phyloP scores from a whole-genome alignment of 2,888 invertebrate genomes.

The Fabriciana adippe region DNA sequence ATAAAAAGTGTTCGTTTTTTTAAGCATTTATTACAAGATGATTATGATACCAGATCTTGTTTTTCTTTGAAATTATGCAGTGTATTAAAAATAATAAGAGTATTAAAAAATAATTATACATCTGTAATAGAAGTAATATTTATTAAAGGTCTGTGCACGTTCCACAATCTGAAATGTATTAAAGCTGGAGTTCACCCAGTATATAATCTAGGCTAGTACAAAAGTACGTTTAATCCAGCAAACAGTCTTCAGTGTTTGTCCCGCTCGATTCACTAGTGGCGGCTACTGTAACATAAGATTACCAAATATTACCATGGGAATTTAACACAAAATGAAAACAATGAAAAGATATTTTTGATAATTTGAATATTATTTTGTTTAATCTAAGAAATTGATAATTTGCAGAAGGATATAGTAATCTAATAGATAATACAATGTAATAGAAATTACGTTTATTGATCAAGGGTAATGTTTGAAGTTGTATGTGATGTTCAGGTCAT shows the following conservation, averaged over 20 bases:
- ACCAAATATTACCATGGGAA: slow-evolving; percentile 11
- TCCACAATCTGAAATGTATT: slow-evolving; percentile 52
- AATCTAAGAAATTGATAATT: too few relatives aligned
- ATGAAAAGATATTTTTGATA: not conserved
- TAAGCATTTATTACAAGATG: not conserved
- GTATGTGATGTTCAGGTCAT: slow-evolving; percentile 12
- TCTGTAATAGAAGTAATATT: slow-evolving; percentile 48
- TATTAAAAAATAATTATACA: slow-evolving; percentile 16
- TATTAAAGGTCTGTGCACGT: slow-evolving; percentile 45
- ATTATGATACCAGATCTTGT: not conserved
- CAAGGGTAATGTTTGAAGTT: slow-evolving; percentile 11
- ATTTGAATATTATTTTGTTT: not conserved
- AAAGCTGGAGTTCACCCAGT: slow-evolving; percentile 26
- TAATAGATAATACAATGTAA: slow-evolving; percentile 6
- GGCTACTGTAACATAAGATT: slow-evolving; percentile 63
- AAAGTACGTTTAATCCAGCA: slow-evolving; percentile 47
- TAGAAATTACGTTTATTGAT: not conserved
- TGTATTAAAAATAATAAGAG: not conserved
- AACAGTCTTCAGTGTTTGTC: slow-evolving; percentile 63
- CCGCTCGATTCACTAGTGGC: slow-evolving; percentile 72
- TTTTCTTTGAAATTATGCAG: not conserved
- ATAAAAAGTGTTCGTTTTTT: not conserved
- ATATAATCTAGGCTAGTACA: slow-evolving; percentile 37
- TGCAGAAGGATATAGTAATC: not conserved
- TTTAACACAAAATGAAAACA: not conserved